These are phyloP conservation scores for Vulpes vulpes DNA, from an alignment of 2,113 vertebrate genomes.

Conservation along the genomic window DNA sequence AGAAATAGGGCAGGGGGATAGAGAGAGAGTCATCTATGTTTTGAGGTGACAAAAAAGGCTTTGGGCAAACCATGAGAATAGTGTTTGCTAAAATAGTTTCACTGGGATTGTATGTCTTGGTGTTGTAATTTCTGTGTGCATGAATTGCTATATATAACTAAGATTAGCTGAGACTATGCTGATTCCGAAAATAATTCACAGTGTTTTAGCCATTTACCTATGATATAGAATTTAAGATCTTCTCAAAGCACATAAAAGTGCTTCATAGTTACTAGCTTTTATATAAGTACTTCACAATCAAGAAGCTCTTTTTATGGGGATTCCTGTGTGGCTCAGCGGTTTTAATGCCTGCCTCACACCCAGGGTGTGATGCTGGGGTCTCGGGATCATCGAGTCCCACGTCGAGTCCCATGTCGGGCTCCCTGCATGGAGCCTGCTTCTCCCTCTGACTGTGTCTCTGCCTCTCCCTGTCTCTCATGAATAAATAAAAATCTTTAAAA, in stretches of 20 bases:
- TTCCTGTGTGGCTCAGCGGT: too few species aligned
- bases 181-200: conserved; percentile 16
- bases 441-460: too few species aligned
- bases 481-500: too few species aligned
- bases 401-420: too few species aligned
- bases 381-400: too few species aligned
- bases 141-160: not conserved
- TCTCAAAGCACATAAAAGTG: not conserved
- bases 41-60: conserved; percentile 20
- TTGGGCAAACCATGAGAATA: not conserved
- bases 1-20: not conserved
- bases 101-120: not conserved
- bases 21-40: not conserved
- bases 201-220: not conserved
- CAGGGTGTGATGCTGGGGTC: too few species aligned
- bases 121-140: conserved; percentile 30
- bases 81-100: not conserved
- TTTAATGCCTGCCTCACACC: too few species aligned
- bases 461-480: too few species aligned
- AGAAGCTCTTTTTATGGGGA: not conserved
- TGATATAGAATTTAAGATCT: conserved; percentile 10
- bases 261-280: not conserved
- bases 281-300: not conserved
- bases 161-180: not conserved
- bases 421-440: too few species aligned